Conservation (phyloP, 2,113 vertebrate species). For the Siniperca chuatsi region DNA sequence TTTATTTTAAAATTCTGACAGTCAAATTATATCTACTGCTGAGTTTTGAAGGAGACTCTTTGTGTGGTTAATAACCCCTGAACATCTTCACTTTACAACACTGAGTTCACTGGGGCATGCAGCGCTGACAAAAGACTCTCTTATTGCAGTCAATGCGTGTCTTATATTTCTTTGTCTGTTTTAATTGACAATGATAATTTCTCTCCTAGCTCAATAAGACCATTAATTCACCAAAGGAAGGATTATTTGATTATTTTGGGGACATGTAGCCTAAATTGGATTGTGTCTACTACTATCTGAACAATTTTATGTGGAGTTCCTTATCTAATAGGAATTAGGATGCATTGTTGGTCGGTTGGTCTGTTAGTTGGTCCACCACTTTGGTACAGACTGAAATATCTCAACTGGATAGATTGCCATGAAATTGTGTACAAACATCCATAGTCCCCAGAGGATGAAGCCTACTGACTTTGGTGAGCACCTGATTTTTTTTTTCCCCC, state of each 20-base stretch:
- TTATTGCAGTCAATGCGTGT: conserved; percentile 1
- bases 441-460: not conserved
- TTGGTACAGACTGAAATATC: not conserved
- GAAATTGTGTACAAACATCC: too few species aligned
- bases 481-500: not conserved
- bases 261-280: conserved; percentile 1
- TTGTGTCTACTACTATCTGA: conserved; percentile 4
- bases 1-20: conserved; percentile 23
- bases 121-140: conserved; percentile 40
- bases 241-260: not conserved
- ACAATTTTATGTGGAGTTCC: not conserved
- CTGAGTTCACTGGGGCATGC: conserved; percentile 21
- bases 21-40: conserved; percentile 5
- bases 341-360: not conserved
- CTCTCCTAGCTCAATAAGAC: conserved; percentile 13
- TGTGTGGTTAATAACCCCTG: conserved; percentile 20
- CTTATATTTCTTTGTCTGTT: conserved; percentile 59
- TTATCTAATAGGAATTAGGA: not conserved
- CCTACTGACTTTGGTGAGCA: not conserved
- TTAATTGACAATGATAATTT: conserved; percentile 54
- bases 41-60: conserved; percentile 9
- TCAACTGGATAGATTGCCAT: not conserved
- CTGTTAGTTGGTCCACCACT: not conserved
- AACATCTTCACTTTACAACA: conserved; percentile 28
- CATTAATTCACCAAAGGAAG: conserved; percentile 20